Conservation (phyloP, 2,113 vertebrate species). For the Bufo gargarizans region DNA sequence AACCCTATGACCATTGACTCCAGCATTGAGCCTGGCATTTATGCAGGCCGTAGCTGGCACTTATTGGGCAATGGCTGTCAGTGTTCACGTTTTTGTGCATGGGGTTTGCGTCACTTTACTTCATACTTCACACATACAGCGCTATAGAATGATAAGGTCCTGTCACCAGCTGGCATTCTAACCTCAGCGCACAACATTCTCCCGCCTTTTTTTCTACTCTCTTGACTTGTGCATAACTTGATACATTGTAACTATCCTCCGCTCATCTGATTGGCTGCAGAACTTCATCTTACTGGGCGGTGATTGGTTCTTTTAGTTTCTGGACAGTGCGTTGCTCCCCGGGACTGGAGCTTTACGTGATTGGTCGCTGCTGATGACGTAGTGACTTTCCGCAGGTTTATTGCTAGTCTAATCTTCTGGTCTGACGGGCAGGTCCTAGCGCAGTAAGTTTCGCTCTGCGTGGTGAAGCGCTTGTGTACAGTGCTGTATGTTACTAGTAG, state of each 20-base stretch:
- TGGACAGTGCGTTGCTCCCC: slow-evolving; percentile 38
- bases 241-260: slow-evolving; percentile 39
- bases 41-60: no score
- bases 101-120: no score
- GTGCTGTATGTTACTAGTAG: no score
- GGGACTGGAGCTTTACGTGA: not conserved
- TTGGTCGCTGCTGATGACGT: not conserved
- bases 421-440: not conserved
- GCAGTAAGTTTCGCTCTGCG: not conserved
- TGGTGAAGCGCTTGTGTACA: not conserved
- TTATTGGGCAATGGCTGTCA: no score
- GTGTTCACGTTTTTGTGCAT: no score
- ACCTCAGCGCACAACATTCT: not conserved
- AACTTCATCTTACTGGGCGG: not conserved
- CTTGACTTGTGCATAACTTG: not conserved
- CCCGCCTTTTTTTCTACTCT: not conserved
- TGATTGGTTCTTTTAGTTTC: not conserved
- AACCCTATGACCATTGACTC: no score
- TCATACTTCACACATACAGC: no score
- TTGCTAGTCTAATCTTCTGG: fast-evolving
- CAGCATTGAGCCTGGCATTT: no score
- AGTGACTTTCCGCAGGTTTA: not conserved
- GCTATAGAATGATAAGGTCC: no score
- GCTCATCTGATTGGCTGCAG: not conserved
- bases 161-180: no score